phyloP scores from a whole-genome alignment of 2,797 vertebrate genomes.

The Trachops cirrhosus region DNA sequence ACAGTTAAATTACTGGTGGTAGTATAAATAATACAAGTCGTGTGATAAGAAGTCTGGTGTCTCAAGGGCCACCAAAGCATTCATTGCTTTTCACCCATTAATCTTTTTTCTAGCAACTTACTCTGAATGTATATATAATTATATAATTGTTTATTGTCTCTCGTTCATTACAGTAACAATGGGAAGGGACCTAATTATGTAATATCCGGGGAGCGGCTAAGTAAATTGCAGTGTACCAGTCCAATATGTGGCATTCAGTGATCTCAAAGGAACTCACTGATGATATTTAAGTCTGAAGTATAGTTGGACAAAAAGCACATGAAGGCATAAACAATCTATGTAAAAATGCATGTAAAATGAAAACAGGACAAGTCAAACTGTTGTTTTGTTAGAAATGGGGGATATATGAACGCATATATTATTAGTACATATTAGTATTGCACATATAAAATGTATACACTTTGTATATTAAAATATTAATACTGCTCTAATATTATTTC shows the following conservation, averaged over 20 bases:
- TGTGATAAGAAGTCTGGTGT: constrained; percentile 10
- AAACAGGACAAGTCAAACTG: neutral
- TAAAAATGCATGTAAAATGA: neutral
- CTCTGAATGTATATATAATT: neutral
- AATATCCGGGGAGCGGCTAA: neutral
- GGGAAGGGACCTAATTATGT: neutral
- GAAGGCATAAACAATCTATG: neutral
- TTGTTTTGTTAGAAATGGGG: neutral
- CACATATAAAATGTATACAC: neutral
- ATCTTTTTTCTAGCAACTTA: constrained; percentile 34
- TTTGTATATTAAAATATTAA: neutral
- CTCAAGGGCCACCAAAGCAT: constrained; percentile 7
- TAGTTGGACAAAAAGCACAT: neutral
- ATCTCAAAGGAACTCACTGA: neutral
- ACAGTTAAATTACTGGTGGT: constrained; percentile 14
- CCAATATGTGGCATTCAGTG: neutral
- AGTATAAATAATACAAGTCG: constrained; percentile 12
- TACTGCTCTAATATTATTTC: neutral
- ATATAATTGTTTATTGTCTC: neutral
- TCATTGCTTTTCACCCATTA: constrained; percentile 15
- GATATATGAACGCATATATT: neutral
- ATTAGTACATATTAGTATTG: neutral
- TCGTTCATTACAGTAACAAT: constrained; percentile 21
- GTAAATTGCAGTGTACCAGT: neutral
- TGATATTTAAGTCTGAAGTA: neutral